Percentiles rank a stretch among this genome's conserved stretches.
These are phyloP conservation scores for Drosophila parvula DNA, from an alignment of 1,140 invertebrate species.

Conservation along the genomic window DNA sequence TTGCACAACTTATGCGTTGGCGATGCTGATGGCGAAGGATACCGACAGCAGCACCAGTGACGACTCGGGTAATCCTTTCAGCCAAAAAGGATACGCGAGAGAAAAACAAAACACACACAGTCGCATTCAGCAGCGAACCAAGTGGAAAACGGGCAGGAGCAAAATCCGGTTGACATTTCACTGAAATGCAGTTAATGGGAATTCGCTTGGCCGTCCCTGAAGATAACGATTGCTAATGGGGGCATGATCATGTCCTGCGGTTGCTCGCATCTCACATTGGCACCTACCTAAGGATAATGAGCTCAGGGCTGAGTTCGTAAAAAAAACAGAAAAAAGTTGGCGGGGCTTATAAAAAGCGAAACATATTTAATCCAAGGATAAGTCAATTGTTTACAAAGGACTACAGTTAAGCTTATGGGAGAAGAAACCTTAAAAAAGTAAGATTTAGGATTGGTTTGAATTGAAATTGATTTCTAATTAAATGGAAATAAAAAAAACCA, in stretches of 20 bases:
- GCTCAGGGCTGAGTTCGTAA: constrained; percentile 1
- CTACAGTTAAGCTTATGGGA: background rate
- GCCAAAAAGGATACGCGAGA: constrained; percentile 38
- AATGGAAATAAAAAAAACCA: background rate
- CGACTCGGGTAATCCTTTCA: constrained; percentile 60
- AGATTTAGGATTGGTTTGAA: rapidly evolving
- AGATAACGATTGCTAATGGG: constrained; percentile 45
- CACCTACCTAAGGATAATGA: constrained; percentile 29
- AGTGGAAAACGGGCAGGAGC: constrained; percentile 40
- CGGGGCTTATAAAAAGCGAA: background rate
- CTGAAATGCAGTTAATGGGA: constrained; percentile 74
- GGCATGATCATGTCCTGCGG: constrained; percentile 1
- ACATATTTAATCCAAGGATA: background rate
- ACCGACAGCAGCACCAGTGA: constrained; percentile 2
- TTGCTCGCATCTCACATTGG: background rate
- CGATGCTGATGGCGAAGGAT: constrained; percentile 20
- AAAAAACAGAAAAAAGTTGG: background rate
- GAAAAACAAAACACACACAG: constrained; percentile 10
- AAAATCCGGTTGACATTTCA: constrained; percentile 60
- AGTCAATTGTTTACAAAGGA: background rate
- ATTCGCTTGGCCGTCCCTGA: constrained; percentile 40
- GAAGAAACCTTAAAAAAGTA: background rate
- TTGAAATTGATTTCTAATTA: background rate
- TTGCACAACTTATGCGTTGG: constrained; percentile 63
- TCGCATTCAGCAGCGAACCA: constrained; percentile 39